phyloP scores from a whole-genome alignment of 1,140 invertebrate species.

The Drosophila rufa region DNA sequence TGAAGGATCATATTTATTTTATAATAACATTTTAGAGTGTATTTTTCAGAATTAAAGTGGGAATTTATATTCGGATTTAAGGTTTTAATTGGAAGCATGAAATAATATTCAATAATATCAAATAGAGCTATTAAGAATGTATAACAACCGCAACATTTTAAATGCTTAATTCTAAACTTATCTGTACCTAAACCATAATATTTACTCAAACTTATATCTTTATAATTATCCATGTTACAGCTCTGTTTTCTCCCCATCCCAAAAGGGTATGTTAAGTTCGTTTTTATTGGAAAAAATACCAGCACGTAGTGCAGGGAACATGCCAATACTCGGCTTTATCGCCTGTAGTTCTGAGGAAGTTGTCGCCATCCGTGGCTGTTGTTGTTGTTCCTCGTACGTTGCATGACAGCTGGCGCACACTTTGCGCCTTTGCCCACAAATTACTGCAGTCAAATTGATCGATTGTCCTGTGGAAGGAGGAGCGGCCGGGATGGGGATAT shows the following conservation, averaged over 20 bases:
- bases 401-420: conserved; percentile 72
- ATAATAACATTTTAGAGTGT: too few species aligned
- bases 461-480: conserved; percentile 64
- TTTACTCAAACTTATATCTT: neutral
- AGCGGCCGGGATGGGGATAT: conserved; percentile 31
- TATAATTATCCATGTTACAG: conserved; percentile 4
- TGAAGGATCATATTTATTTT: neutral
- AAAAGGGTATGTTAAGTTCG: conserved; percentile 19
- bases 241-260: neutral
- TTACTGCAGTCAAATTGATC: conserved; percentile 82
- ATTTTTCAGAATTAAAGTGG: too few species aligned
- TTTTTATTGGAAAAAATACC: neutral
- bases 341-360: conserved; percentile 42
- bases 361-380: conserved; percentile 37
- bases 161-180: neutral
- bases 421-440: conserved; percentile 77
- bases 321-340: conserved; percentile 33
- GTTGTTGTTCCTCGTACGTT: conserved; percentile 45
- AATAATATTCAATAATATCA: too few species aligned
- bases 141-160: neutral
- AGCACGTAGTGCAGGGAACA: neutral
- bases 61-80: too few species aligned
- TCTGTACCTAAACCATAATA: neutral
- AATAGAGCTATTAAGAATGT: neutral
- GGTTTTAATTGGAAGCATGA: too few species aligned